phyloP scores from a whole-genome alignment of 2,797 vertebrate species.

The Hirundo rustica region DNA sequence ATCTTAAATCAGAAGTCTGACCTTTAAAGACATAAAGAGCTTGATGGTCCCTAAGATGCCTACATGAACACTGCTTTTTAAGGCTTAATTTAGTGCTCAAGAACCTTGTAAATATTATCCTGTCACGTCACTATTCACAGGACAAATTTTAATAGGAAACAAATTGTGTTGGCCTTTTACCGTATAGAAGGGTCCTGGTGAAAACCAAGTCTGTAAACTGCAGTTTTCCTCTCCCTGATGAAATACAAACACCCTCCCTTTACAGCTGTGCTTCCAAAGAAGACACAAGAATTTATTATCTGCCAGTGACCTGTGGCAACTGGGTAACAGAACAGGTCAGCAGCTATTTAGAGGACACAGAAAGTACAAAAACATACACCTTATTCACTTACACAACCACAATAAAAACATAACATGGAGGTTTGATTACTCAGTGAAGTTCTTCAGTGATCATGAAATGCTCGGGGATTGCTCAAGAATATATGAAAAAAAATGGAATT shows the following conservation, averaged over 20 bases:
- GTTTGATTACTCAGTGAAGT: not conserved
- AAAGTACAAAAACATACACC: not conserved
- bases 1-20: conserved; percentile 22
- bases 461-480: not conserved
- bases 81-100: not conserved
- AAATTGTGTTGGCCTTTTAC: not conserved
- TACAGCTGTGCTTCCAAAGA: not conserved
- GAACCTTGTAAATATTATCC: not conserved
- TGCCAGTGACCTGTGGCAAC: not conserved
- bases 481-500: not conserved
- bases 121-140: not conserved
- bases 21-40: not conserved
- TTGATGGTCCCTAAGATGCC: not conserved
- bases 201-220: not conserved
- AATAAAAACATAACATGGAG: not conserved
- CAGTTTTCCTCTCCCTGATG: not conserved
- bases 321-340: not conserved
- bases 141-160: not conserved
- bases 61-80: not conserved
- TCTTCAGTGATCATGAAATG: not conserved
- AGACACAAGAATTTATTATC: not conserved
- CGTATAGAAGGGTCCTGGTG: not conserved
- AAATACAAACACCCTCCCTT: not conserved
- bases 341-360: not conserved
- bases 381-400: not conserved